These are phyloP conservation scores for Hydriomena furcata DNA, from an alignment of 2,888 invertebrate genomes.

Conservation along the genomic window DNA sequence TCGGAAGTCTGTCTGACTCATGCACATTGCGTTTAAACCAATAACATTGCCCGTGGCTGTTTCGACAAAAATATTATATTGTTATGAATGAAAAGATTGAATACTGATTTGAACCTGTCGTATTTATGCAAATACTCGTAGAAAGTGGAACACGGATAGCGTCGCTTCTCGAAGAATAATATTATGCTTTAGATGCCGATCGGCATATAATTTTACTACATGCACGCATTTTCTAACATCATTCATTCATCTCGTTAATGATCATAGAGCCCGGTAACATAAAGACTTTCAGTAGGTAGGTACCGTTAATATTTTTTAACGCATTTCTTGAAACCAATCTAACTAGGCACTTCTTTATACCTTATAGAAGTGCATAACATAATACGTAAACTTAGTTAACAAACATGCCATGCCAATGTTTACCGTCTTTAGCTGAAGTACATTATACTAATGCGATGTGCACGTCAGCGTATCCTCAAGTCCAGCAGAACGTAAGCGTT, in stretches of 20 bases:
- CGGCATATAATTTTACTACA: slow-evolving; percentile 29
- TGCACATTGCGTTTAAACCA: slow-evolving; percentile 21
- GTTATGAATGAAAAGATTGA: slow-evolving; percentile 3
- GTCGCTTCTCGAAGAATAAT: slow-evolving; percentile 28
- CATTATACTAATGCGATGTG: slow-evolving; percentile 6
- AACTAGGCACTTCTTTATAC: no score
- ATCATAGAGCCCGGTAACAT: background rate
- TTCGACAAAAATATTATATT: slow-evolving; percentile 3
- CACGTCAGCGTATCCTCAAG: slow-evolving; percentile 9
- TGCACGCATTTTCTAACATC: slow-evolving; percentile 9
- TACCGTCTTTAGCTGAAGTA: background rate
- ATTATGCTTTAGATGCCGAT: slow-evolving; percentile 36
- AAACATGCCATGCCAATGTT: slow-evolving; percentile 5
- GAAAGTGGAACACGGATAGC: slow-evolving; percentile 40
- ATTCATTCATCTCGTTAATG: background rate
- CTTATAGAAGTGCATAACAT: background rate
- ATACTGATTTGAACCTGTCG: slow-evolving; percentile 16
- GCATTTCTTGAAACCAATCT: no score
- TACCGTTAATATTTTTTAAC: background rate
- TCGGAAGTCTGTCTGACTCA: slow-evolving; percentile 44
- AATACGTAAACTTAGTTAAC: background rate
- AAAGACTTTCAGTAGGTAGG: background rate
- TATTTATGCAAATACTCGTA: slow-evolving; percentile 35
- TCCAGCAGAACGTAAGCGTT: slow-evolving; percentile 21
- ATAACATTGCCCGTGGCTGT: slow-evolving; percentile 5